phyloP scores from a whole-genome alignment of 2,113 vertebrate genomes.

The Scytalopus superciliaris region DNA sequence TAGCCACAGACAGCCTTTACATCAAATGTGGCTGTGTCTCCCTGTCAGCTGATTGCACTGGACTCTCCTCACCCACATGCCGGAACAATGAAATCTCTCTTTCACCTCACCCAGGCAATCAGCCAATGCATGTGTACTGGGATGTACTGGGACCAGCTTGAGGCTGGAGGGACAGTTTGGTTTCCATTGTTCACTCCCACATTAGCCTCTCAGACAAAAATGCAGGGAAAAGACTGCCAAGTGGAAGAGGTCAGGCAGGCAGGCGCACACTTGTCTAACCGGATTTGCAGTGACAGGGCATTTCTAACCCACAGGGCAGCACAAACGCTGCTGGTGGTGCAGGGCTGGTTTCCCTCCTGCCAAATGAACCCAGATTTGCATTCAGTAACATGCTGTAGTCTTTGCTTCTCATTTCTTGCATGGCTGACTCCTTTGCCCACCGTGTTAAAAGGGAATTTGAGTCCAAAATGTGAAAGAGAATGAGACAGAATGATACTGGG shows the following conservation, averaged over 20 bases:
- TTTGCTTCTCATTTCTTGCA: neutral
- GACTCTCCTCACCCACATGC: neutral
- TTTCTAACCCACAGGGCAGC: neutral
- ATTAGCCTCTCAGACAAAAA: neutral
- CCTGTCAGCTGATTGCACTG: neutral
- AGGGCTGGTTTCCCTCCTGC: neutral
- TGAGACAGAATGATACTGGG: neutral
- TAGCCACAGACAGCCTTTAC: neutral
- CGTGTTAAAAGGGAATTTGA: neutral
- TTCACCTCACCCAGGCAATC: neutral
- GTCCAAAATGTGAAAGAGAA: neutral
- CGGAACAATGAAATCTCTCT: neutral
- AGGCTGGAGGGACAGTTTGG: neutral
- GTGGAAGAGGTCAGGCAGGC: conserved; percentile 8
- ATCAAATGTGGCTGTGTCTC: neutral
- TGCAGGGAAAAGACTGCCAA: neutral
- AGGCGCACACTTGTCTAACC: neutral
- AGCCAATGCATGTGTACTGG: neutral
- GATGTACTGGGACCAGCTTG: neutral
- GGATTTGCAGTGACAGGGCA: neutral
- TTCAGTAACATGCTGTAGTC: neutral
- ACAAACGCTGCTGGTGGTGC: neutral
- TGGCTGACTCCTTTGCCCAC: neutral
- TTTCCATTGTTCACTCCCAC: neutral
- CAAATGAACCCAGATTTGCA: neutral